phyloP scores from a whole-genome alignment of 2,888 invertebrate species.

The Spatulosminthurus flaviceps region DNA sequence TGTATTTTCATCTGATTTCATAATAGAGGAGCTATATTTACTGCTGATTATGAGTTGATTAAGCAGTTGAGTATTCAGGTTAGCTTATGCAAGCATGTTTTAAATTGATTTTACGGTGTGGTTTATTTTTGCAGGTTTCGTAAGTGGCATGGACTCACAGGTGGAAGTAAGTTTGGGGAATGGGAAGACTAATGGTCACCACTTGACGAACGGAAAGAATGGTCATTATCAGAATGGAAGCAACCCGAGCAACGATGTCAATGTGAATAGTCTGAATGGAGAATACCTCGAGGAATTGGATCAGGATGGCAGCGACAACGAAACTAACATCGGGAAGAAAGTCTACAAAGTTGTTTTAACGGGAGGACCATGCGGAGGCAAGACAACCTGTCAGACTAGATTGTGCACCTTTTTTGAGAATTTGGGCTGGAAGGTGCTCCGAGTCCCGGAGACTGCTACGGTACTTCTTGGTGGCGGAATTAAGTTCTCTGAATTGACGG shows the following conservation, averaged over 20 bases:
- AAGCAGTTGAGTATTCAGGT: no score
- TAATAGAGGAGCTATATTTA: no score
- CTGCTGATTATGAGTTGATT: no score
- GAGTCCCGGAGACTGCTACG: conserved; percentile 99
- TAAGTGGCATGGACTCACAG: neutral
- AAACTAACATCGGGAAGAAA: conserved; percentile 68
- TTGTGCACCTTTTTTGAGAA: conserved; percentile 98
- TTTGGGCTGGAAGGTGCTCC: conserved; percentile 99
- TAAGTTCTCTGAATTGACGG: conserved; percentile 92
- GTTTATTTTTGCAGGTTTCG: neutral
- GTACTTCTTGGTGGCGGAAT: conserved; percentile 97
- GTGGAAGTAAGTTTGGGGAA: neutral
- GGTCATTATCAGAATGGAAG: conserved; percentile 5
- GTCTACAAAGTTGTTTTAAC: conserved; percentile 87
- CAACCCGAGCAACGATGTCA: neutral
- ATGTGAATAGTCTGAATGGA: neutral
- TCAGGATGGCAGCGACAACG: neutral
- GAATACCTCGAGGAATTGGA: neutral
- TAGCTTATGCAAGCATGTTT: no score
- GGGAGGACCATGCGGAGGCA: conserved; percentile 97
- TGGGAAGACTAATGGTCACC: neutral
- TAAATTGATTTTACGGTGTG: no score
- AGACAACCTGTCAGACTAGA: conserved; percentile 95
- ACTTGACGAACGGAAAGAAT: neutral
- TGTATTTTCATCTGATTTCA: no score